These are phyloP conservation scores for Reticulitermes lucifugus DNA, from an alignment of 2,888 invertebrate genomes.

Conservation along the genomic window DNA sequence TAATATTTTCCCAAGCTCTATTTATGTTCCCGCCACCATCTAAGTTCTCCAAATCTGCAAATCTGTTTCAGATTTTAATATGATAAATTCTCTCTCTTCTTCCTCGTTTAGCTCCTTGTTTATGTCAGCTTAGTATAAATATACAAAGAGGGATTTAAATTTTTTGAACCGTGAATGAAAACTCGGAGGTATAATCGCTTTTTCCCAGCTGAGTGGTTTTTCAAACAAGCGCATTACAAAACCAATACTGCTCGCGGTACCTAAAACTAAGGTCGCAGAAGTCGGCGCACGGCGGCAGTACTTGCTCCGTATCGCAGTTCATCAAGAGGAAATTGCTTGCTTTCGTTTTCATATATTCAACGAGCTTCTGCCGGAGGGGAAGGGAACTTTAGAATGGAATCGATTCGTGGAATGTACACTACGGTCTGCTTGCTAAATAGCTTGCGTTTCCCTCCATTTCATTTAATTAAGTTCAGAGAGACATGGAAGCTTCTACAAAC, in stretches of 20 bases:
- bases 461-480: slow-evolving; percentile 13
- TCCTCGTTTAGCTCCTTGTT: no score
- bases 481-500: not conserved
- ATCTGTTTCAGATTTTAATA: no score
- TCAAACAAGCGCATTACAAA: not conserved
- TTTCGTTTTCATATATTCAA: not conserved
- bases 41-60: no score
- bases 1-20: no score
- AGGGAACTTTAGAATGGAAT: not conserved
- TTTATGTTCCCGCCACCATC: no score
- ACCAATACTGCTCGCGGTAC: not conserved
- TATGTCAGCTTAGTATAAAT: no score
- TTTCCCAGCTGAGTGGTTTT: not conserved
- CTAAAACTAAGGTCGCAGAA: not conserved
- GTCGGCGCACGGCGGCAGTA: not conserved
- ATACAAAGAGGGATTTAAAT: no score
- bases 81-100: no score
- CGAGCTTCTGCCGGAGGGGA: not conserved
- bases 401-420: slow-evolving; percentile 7
- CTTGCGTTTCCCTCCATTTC: slow-evolving; percentile 3
- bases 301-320: not conserved
- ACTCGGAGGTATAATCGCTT: not conserved
- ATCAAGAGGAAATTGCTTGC: not conserved
- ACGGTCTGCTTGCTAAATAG: slow-evolving; percentile 16
- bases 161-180: not conserved